phyloP scores from a whole-genome alignment of 2,797 vertebrate species.

The Lagorchestes hirsutus region DNA sequence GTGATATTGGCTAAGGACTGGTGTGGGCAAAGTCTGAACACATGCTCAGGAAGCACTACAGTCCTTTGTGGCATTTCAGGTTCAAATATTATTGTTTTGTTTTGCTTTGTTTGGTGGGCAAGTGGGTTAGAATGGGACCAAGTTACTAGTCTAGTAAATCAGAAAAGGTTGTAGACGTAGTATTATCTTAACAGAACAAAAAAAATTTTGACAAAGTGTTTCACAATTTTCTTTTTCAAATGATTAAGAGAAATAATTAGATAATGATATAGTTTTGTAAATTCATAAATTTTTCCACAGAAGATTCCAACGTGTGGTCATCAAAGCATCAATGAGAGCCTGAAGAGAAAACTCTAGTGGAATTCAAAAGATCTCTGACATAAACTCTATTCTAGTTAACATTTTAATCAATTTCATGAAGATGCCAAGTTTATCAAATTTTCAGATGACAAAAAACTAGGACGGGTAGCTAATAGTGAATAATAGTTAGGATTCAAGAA shows the following conservation, averaged over 20 bases:
- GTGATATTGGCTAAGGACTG: neutral
- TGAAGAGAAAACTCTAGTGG: neutral
- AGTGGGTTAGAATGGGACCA: neutral
- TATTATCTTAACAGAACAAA: neutral
- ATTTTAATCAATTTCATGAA: neutral
- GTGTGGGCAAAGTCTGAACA: neutral
- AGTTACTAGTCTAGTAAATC: neutral
- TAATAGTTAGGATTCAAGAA: neutral
- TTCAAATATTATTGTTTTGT: neutral
- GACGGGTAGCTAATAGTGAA: neutral
- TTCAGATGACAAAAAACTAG: neutral
- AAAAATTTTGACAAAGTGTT: neutral
- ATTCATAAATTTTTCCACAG: neutral
- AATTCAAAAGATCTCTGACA: neutral
- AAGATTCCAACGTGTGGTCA: neutral
- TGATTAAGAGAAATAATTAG: neutral
- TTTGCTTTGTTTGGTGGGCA: neutral
- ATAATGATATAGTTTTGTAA: neutral
- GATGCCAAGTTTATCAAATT: neutral
- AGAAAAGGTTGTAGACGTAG: neutral
- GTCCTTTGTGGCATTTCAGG: neutral
- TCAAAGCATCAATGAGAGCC: neutral
- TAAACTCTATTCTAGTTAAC: neutral
- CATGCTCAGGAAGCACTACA: neutral
- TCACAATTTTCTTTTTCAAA: neutral